phyloP scores from a whole-genome alignment of 2,888 invertebrate genomes.

The Epinotia bilunana region DNA sequence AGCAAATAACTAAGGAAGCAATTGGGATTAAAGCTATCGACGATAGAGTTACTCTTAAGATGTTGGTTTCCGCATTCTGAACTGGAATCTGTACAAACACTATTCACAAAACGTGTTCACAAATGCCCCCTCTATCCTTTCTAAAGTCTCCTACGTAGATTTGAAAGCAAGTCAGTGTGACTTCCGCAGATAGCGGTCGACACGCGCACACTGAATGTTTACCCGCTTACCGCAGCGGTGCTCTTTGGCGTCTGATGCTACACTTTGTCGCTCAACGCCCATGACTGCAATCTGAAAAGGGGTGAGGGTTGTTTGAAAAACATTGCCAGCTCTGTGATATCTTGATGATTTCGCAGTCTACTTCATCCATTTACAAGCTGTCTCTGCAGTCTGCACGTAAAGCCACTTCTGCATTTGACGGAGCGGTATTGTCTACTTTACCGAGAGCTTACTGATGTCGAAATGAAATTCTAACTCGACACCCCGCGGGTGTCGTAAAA shows the following conservation, averaged over 20 bases:
- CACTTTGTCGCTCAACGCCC: constrained; percentile 21
- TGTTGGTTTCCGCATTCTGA: neutral
- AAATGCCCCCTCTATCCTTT: neutral
- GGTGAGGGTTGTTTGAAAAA: neutral
- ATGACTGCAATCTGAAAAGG: constrained; percentile 8
- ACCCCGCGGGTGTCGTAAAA: too few species aligned
- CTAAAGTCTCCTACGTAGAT: constrained; percentile 46
- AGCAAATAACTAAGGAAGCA: too few species aligned
- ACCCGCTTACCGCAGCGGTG: constrained; percentile 10
- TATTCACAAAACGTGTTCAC: too few species aligned
- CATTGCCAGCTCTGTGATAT: neutral
- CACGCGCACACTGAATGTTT: constrained; percentile 52
- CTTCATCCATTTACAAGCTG: neutral
- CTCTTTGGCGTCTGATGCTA: constrained; percentile 8
- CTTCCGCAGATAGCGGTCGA: constrained; percentile 54
- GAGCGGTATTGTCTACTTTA: too few species aligned
- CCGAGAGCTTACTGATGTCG: too few species aligned
- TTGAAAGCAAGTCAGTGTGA: constrained; percentile 54
- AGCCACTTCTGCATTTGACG: too few species aligned
- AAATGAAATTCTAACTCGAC: too few species aligned
- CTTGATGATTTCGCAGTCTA: neutral
- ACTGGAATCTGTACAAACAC: too few species aligned
- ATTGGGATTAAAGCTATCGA: too few species aligned
- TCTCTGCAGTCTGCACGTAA: too few species aligned
- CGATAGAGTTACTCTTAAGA: too few species aligned